Evolutionary conservation across 2,888 invertebrate species (phyloP).

Genomic region (Caenorhabditis afra): DNA sequence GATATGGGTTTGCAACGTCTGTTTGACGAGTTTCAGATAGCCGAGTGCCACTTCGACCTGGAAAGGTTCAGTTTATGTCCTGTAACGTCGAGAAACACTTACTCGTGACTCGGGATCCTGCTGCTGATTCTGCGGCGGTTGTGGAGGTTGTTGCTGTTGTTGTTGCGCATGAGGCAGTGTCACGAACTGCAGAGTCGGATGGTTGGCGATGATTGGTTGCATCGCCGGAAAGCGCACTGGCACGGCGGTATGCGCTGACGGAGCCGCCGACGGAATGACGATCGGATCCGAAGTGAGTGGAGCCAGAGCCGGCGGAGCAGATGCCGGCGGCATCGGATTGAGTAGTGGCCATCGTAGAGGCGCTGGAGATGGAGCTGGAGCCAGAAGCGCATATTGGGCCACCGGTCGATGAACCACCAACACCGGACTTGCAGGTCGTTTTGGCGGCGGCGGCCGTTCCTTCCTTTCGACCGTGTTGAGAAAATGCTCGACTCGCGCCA

Average conservation of each 20-base stretch:
- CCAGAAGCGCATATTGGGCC: background rate
- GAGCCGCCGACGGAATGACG: too few relatives aligned
- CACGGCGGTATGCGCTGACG: too few relatives aligned
- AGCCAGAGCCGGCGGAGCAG: background rate
- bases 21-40: slow-evolving; percentile 92
- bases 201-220: background rate
- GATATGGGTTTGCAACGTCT: slow-evolving; percentile 95
- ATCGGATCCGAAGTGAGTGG: background rate
- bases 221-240: too few relatives aligned
- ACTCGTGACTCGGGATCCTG: too few relatives aligned
- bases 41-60: slow-evolving; percentile 97
- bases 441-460: too few relatives aligned
- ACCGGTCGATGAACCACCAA: background rate
- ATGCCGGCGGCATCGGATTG: too few relatives aligned
- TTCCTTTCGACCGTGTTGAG: too few relatives aligned
- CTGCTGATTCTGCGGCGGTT: background rate
- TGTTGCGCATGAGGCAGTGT: background rate
- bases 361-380: background rate
- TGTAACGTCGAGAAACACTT: too few relatives aligned
- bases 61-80: background rate
- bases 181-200: background rate
- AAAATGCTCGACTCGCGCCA: too few relatives aligned
- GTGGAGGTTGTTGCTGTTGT: background rate
- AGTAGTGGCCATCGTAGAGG: slow-evolving; percentile 1
- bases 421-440: too few relatives aligned